Evolutionary conservation across 2,888 invertebrate genomes (phyloP), one percentile per base, ranked within the genome.

Genomic region (Papilio demoleus): DNA sequence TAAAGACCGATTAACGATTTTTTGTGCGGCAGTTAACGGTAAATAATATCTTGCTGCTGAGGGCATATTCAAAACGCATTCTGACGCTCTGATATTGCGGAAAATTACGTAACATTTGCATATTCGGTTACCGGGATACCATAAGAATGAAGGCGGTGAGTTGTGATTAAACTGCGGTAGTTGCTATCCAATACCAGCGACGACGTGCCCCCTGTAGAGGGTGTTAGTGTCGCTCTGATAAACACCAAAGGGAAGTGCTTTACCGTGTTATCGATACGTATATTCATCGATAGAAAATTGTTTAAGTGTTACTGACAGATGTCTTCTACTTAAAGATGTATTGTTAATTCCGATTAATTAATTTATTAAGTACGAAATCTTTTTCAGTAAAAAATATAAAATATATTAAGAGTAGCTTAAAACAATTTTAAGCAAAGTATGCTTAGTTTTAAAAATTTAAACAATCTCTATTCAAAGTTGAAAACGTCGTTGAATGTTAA

Each of bases 131-230:
- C 58, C 68, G 38, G 58, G 68, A 63, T 47, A 27, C 68, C 68
- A 63, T 68, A 68, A 27, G 45, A 58, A 17, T 68, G 68, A 27
- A 40, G 22, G 67, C 50, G 45, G 67, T 24, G 67, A 50, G 62
- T 61, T 42, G 40, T 62, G 53, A 67, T 42, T 56, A 67, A 58
- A 45, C 38, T 38, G 58, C 58, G 68, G 56, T 40, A 53, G 22
- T 27, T 14, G 67, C 47, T 27, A 45, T 63, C 27, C 68, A 45
- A 27, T 64, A 27, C 27, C 58, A 42, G 38, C 38, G 36, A 38
- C 2, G 14, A 36, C 27, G 36, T 40, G 53, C 27, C 34, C 50
- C 22, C 61, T 34, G 45, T n/a, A 36, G 40, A 40, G 19, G 53
- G 24, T 22, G 45, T 61, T 61, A 67, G 38, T 67, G 50, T 53